phyloP scores from a whole-genome alignment of 1,140 invertebrate genomes.

The Euschistus heros region DNA sequence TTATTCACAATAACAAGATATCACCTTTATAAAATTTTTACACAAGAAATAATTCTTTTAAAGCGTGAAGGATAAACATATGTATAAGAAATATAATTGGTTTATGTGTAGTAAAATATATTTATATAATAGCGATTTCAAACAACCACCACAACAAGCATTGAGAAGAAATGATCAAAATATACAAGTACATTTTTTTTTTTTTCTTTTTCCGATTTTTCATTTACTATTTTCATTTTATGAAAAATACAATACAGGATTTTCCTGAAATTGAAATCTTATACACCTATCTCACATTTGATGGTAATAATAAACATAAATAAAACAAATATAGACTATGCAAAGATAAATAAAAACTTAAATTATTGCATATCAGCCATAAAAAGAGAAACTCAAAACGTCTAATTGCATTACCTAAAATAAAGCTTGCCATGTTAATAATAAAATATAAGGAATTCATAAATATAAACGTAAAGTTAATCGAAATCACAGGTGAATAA shows the following conservation, averaged over 20 bases:
- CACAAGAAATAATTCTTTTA: slow-evolving; percentile 9
- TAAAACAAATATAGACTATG: slow-evolving; percentile 12
- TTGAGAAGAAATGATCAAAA: slow-evolving; percentile 1
- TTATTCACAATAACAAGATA: slow-evolving; percentile 17
- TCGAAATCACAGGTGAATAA: slow-evolving; percentile 6
- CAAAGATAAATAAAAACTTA: not conserved
- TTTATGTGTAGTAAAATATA: slow-evolving; percentile 13
- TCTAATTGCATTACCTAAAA: not conserved
- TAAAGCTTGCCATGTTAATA: slow-evolving; percentile 13
- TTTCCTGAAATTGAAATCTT: slow-evolving; percentile 1
- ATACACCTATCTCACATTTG: slow-evolving; percentile 9
- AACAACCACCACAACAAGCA: slow-evolving; percentile 14
- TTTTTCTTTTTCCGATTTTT: not conserved
- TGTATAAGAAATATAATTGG: slow-evolving; percentile 5
- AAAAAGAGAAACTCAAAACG: slow-evolving; percentile 1
- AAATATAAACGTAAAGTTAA: not conserved
- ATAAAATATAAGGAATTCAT: slow-evolving; percentile 8
- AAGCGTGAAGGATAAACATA: slow-evolving; percentile 12
- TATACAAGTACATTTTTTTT: slow-evolving; percentile 9
- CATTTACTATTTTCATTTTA: slow-evolving; percentile 6
- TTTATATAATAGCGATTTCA: slow-evolving; percentile 13
- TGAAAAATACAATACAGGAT: slow-evolving; percentile 9
- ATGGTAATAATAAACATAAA: slow-evolving; percentile 16
- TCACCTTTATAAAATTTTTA: slow-evolving; percentile 16
- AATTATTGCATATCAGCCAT: slow-evolving; percentile 9